These are phyloP conservation scores for Neosilurus hyrtlii DNA, from an alignment of 2,797 vertebrate genomes.

Conservation along the genomic window DNA sequence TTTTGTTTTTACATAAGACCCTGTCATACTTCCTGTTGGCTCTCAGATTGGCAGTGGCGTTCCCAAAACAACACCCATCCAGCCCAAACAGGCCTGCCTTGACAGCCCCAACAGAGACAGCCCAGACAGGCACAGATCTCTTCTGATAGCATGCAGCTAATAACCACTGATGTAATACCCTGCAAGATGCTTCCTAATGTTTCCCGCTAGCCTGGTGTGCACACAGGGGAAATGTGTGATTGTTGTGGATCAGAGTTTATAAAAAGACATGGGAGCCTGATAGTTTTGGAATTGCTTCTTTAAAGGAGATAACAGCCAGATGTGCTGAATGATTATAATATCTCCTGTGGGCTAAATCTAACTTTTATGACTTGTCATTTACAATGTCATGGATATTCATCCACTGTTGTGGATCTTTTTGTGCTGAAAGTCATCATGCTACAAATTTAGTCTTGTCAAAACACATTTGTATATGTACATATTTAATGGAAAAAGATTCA, in stretches of 20 bases:
- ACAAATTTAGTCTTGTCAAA: slow-evolving; percentile 2
- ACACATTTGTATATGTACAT: neutral
- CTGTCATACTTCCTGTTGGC: slow-evolving; percentile 45
- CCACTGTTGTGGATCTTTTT: neutral
- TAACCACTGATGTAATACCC: slow-evolving; percentile 64
- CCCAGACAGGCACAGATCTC: slow-evolving; percentile 40
- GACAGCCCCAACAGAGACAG: slow-evolving; percentile 54
- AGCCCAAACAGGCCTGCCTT: slow-evolving; percentile 54
- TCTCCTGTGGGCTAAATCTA: slow-evolving; percentile 37
- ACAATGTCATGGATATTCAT: slow-evolving; percentile 26
- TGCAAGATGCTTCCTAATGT: slow-evolving; percentile 60
- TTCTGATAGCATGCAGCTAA: slow-evolving; percentile 55
- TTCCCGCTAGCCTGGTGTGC: slow-evolving; percentile 35
- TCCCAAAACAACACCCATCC: slow-evolving; percentile 52
- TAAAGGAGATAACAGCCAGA: slow-evolving; percentile 46
- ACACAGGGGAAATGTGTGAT: slow-evolving; percentile 48
- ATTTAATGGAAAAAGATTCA: neutral
- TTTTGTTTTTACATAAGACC: slow-evolving; percentile 42
- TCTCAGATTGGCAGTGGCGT: slow-evolving; percentile 52
- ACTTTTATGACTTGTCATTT: slow-evolving; percentile 31
- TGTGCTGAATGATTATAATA: slow-evolving; percentile 41
- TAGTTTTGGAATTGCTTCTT: slow-evolving; percentile 26
- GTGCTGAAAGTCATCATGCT: neutral
- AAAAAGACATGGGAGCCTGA: slow-evolving; percentile 26
- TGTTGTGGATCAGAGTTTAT: slow-evolving; percentile 41